These are phyloP conservation scores for Hemicentrotus pulcherrimus DNA, from an alignment of 35 echinoderm and acorn worm genomes.

Conservation along the genomic window DNA sequence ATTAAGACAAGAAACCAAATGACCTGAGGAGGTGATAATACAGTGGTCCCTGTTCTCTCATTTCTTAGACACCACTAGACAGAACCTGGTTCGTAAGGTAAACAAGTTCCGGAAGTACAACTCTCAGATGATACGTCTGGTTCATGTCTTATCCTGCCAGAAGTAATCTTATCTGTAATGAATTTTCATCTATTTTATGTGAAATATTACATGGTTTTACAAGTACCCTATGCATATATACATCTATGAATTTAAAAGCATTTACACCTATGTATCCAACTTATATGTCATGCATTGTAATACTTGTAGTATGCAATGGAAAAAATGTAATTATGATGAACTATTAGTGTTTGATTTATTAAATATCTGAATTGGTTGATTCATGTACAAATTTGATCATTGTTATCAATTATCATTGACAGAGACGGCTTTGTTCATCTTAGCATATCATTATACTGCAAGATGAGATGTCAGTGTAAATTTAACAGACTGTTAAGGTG, in stretches of 20 bases:
- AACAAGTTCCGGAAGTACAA: too few relatives aligned
- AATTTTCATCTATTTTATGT: not conserved
- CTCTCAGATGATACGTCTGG: too few relatives aligned
- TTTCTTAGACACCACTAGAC: too few relatives aligned
- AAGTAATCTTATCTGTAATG: too few relatives aligned
- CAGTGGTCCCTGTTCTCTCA: not conserved
- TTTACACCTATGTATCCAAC: not conserved
- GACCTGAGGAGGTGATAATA: not conserved
- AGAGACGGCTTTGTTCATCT: not conserved
- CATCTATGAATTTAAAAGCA: not conserved
- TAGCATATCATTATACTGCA: not conserved
- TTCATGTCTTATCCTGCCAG: not conserved
- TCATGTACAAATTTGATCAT: not conserved
- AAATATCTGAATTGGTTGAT: not conserved
- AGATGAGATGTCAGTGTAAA: not conserved
- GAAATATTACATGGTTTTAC: not conserved
- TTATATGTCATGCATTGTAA: not conserved
- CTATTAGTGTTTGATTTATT: not conserved
- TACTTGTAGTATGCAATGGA: not conserved
- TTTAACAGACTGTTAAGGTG: not conserved
- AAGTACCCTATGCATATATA: not conserved
- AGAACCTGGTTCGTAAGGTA: too few relatives aligned
- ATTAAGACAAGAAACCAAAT: not conserved
- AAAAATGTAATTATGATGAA: not conserved
- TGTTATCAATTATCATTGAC: not conserved